Conservation (phyloP, 2,113 vertebrate genomes). For the Cyphomyrus plagiostoma region DNA sequence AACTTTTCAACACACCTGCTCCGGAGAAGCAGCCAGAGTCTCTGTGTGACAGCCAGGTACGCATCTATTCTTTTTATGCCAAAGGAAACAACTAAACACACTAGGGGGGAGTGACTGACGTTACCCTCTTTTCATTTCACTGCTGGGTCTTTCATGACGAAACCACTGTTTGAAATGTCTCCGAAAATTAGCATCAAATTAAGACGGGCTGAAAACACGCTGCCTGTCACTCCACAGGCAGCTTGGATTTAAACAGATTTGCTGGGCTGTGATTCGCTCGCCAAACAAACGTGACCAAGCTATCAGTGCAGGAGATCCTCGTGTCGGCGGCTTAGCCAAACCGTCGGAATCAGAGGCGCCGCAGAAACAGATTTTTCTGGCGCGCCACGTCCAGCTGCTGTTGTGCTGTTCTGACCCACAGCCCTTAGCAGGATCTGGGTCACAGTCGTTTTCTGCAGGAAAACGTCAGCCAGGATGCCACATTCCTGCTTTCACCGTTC, state of each 20-base stretch:
- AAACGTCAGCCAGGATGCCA: conserved; percentile 47
- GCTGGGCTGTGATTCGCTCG: background rate
- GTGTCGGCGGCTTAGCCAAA: background rate
- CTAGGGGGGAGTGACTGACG: conserved; percentile 38
- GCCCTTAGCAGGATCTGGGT: conserved; percentile 57
- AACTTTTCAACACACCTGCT: conserved; percentile 1
- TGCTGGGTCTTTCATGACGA: conserved; percentile 47
- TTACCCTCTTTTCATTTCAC: conserved; percentile 43
- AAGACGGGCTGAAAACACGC: conserved; percentile 34
- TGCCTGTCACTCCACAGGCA: conserved; percentile 15
- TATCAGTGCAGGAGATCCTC: background rate
- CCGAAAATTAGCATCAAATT: conserved; percentile 56
- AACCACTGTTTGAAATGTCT: conserved; percentile 38
- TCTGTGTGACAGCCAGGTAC: conserved; percentile 59
- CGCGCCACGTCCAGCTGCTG: conserved; percentile 48
- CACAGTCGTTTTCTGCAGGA: conserved; percentile 56
- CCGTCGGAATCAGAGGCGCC: background rate
- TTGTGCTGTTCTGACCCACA: conserved; percentile 56
- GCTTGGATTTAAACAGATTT: conserved; percentile 9
- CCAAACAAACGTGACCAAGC: background rate
- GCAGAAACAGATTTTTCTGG: conserved; percentile 21
- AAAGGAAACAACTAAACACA: conserved; percentile 58
- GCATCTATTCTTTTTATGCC: conserved; percentile 41
- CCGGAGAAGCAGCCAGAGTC: conserved; percentile 48
- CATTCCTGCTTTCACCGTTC: conserved; percentile 48